A percentile compares a stretch with the other conserved stretches of the same genome.
Evolutionary conservation across 2,888 invertebrate species (phyloP).

Genomic region (Ormia ochracea): DNA sequence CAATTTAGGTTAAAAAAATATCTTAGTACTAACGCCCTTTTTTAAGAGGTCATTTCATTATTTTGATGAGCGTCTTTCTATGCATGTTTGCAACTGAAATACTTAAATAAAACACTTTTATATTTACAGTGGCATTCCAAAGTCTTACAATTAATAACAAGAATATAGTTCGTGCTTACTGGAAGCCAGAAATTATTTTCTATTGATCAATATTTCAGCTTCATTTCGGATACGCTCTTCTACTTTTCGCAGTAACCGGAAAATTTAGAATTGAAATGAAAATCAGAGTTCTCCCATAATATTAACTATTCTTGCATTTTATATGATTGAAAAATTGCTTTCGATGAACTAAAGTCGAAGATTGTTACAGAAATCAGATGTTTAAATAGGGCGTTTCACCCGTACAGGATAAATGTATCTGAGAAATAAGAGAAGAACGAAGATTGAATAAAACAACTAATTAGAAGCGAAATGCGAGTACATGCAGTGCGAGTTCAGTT

Average conservation of each 20-base stretch:
- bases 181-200: background rate
- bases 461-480: background rate
- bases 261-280: background rate
- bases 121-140: too few relatives aligned
- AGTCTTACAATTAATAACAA: too few relatives aligned
- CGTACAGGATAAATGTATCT: background rate
- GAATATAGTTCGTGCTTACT: too few relatives aligned
- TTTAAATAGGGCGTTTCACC: conserved; percentile 59
- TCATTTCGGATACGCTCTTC: background rate
- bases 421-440: background rate
- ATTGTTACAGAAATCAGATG: conserved; percentile 36
- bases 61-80: background rate
- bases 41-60: conserved; percentile 43
- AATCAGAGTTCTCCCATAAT: background rate
- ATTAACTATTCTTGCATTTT: background rate
- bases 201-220: background rate
- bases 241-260: background rate
- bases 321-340: background rate
- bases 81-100: too few relatives aligned
- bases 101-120: too few relatives aligned
- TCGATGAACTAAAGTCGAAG: background rate
- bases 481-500: background rate
- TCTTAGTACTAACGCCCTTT: conserved; percentile 65
- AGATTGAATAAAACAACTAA: background rate
- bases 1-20: conserved; percentile 65